Evolutionary conservation across 2,888 invertebrate species (phyloP).

Genomic region (Axea sp.): DNA sequence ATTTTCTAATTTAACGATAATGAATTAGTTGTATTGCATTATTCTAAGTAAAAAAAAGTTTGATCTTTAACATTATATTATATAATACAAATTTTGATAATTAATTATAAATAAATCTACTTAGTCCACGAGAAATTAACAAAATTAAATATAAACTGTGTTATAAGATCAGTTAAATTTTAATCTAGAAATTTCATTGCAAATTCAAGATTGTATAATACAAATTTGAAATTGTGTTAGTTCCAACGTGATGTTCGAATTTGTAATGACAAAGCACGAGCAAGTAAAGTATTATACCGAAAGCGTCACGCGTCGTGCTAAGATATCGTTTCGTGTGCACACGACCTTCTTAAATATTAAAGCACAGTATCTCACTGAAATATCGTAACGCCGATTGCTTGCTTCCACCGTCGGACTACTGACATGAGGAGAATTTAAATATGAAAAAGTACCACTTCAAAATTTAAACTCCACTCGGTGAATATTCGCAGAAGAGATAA

Average conservation of each 20-base stretch:
- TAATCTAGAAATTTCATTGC: constrained; percentile 16
- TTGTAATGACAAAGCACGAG: constrained; percentile 51
- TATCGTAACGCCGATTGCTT: constrained; percentile 62
- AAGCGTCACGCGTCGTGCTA: constrained; percentile 56
- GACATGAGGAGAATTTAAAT: constrained; percentile 68
- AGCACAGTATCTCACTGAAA: constrained; percentile 66
- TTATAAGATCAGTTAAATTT: too few species aligned
- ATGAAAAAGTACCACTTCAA: constrained; percentile 69
- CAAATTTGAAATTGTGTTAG: constrained; percentile 55
- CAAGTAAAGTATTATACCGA: constrained; percentile 56
- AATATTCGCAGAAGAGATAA: constrained; percentile 56
- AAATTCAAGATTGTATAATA: constrained; percentile 37
- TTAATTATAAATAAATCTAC: too few species aligned
- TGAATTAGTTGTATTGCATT: too few species aligned
- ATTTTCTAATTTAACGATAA: too few species aligned
- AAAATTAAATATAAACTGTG: too few species aligned
- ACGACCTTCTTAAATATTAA: constrained; percentile 65
- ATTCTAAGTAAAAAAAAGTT: too few species aligned
- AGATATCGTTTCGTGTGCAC: constrained; percentile 63
- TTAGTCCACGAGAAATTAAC: too few species aligned
- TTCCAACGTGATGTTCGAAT: constrained; percentile 50
- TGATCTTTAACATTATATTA: too few species aligned
- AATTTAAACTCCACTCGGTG: constrained; percentile 69
- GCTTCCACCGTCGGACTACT: constrained; percentile 59
- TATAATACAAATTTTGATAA: too few species aligned